Base-by-base conservation (phyloP, 2,888 invertebrate genomes). In the Epirrhoe tristata region DNA sequence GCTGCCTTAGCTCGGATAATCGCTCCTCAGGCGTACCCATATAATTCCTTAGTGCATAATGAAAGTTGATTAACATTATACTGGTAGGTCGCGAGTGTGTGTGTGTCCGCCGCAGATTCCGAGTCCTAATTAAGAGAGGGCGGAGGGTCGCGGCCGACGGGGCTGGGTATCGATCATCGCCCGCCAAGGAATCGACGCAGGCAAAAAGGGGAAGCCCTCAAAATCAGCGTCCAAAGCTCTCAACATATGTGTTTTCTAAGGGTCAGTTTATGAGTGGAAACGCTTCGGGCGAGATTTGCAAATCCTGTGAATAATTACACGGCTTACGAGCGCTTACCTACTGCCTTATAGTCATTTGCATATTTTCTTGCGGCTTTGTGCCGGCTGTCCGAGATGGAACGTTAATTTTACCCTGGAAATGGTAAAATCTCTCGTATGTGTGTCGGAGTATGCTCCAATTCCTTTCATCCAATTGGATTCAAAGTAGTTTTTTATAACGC, bases 61-160 rank as follows among this genome's bases (percentile, higher is more conserved):
- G 92, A 93, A 93, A 93, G 92, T 93, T 93, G 93, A 93, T 93
- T 93, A 93, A 93, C 93, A 91, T 93, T 91, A 91, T 84, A 84
- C 85, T 77, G 82, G 79, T 80, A 82, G 74, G 74, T 66, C 68
- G 74, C 70, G 86, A 79, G 88, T 90, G 93, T 93, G 94, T 94
- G 96, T 95, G 96, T 96, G 96, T 96, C 96, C 96, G 95, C 96
- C 95, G 94, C 96, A 96, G 96, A 96, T 96, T 96, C 96, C 95
- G 95, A 95, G 95, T 96, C 95, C 96, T 96, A 96, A 96, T 96
- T 96, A 96, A 96, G 96, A 96, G 95, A 95, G 95, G 94, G 94
- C 93, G 86, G 87, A 83, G 88, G 87, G 86, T 83, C 86, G 86
- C 87, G 88, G 88, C 88, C 88, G 85, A 78, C 83, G 83, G 82